A percentile compares a stretch with the other conserved stretches of the same genome.
Conservation (phyloP, 1,140 invertebrate genomes). For the Mizuhopecten yessoensis region DNA sequence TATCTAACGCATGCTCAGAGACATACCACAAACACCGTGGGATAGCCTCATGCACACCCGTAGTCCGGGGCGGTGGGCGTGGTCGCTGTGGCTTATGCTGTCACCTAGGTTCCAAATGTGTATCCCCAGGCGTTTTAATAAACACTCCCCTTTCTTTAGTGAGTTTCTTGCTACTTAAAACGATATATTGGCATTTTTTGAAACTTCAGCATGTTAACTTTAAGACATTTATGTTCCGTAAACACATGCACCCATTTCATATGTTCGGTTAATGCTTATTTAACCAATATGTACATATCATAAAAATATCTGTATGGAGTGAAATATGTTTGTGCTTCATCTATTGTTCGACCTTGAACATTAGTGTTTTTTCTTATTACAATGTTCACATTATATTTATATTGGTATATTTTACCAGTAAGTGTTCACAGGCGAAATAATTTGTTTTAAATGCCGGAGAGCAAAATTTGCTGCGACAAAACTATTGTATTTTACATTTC, state of each 20-base stretch:
- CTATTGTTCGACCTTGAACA: no score
- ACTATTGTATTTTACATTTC: no score
- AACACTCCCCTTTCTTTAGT: not conserved
- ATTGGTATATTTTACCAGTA: no score
- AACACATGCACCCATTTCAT: not conserved
- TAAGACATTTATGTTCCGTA: not conserved
- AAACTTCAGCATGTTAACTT: not conserved
- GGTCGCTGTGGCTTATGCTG: not conserved
- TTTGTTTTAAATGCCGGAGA: no score
- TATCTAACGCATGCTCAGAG: conserved; percentile 16
- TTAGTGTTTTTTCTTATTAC: no score
- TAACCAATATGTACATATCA: no score
- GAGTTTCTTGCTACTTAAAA: not conserved
- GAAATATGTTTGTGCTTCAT: no score
- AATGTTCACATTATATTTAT: no score
- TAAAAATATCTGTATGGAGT: no score
- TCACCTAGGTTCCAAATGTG: conserved; percentile 23
- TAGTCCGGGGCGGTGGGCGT: conserved; percentile 8
- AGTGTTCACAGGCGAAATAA: no score
- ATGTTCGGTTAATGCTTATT: no score
- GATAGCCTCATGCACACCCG: conserved; percentile 7
- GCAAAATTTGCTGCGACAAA: no score
- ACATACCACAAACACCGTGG: conserved; percentile 14
- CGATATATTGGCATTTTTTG: not conserved
- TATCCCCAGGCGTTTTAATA: conserved; percentile 10